These are phyloP conservation scores for Azemiops feae DNA, from an alignment of 2,113 vertebrate species.

Conservation along the genomic window DNA sequence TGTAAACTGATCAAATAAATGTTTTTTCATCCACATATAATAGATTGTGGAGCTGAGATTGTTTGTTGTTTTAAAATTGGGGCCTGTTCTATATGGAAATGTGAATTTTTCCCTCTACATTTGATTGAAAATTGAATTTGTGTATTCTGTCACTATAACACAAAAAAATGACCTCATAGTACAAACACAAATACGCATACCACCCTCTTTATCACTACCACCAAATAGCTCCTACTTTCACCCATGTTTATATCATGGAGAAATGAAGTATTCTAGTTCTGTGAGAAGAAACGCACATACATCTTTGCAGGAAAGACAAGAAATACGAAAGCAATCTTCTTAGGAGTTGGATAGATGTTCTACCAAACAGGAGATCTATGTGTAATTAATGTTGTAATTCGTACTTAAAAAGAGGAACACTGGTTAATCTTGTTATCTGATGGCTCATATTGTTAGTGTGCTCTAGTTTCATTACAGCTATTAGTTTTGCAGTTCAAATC, in stretches of 20 bases:
- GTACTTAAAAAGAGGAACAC: not conserved
- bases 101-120: not conserved
- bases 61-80: not conserved
- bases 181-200: not conserved
- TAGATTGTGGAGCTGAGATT: not conserved
- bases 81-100: not conserved
- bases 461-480: not conserved
- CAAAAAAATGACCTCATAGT: not conserved
- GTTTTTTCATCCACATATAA: not conserved
- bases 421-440: not conserved
- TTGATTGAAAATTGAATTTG: not conserved
- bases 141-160: not conserved
- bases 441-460: not conserved
- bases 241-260: not conserved
- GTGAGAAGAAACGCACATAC: not conserved
- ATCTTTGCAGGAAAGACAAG: not conserved
- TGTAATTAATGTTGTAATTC: not conserved
- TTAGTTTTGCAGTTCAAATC: not conserved
- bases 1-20: not conserved
- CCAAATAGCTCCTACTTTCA: not conserved
- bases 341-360: not conserved
- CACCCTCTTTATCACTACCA: not conserved
- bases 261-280: not conserved
- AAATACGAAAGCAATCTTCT: not conserved
- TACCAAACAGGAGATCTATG: not conserved